Evolutionary conservation across 2,888 invertebrate species (phyloP), one percentile per base, ranked within the genome.

Genomic region (Tenthredo livida): DNA sequence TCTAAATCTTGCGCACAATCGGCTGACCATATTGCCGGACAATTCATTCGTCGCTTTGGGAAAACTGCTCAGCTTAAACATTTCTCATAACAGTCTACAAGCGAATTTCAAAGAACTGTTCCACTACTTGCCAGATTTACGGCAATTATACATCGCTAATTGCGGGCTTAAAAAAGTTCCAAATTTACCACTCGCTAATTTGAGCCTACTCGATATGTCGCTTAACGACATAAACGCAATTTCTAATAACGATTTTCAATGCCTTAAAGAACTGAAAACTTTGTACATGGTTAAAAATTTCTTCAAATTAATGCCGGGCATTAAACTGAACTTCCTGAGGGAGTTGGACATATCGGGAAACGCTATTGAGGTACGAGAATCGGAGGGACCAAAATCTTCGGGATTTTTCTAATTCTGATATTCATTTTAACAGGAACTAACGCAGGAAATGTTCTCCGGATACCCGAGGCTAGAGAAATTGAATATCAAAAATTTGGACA

Each of bases 91-190:
- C 94, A 95, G 96, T 54, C 94, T 98, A 87, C 96, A 97, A 89
- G 97, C 98, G 86, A 97, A 97, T 94, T 96, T 97, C 92, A 97
- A 97, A 91, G 97, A 98, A 93, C 95, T 98, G 82, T 97, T 98
- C 92, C 97, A 98, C 92, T 97, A 97, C 93, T 95, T 97, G 82
- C 97, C 97, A 84, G 96, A 97, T 91, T 95, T 98, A 87, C 96
- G 97, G 92, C 95, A 96, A 91, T 94, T 98, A 88, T 96, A 96
- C 91, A 94, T 98, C 90, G 96, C 97, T 84, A 96, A 96, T 92
- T 96, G 97, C 93, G 97, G 97, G 87, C 95, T 98, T 90, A 96
- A 95, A 90, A 95, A 95, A 84, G 95, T 97, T 90, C 98, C 98
- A 85, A 95, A 96, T 89, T 94, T 97, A 88, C 96, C 97, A 88